phyloP scores from a whole-genome alignment of 2,113 vertebrate species.

The Lota lota region DNA sequence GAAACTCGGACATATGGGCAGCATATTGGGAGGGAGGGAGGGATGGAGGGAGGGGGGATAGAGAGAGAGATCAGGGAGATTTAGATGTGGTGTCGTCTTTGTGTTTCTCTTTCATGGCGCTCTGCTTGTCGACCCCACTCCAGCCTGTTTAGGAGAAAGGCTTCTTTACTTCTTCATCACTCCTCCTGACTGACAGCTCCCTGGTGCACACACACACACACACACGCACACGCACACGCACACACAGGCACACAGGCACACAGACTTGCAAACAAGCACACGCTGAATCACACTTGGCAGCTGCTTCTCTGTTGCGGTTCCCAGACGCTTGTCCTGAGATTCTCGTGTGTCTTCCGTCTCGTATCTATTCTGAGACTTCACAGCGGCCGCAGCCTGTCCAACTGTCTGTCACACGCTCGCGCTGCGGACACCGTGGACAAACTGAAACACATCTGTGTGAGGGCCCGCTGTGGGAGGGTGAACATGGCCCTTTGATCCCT shows the following conservation, averaged over 20 bases:
- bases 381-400: constrained; percentile 66
- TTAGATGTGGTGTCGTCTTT: constrained; percentile 67
- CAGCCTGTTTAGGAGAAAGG: constrained; percentile 39
- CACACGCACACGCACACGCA: not conserved
- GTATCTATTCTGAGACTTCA: constrained; percentile 69
- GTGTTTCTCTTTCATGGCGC: constrained; percentile 64
- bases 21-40: constrained; percentile 53
- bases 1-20: constrained; percentile 63
- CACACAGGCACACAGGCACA: not conserved
- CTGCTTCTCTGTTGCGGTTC: constrained; percentile 46
- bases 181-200: constrained; percentile 56
- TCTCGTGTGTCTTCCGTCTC: constrained; percentile 40
- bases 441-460: constrained; percentile 55
- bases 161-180: constrained; percentile 47
- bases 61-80: constrained; percentile 29
- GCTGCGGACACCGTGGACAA: constrained; percentile 56
- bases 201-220: constrained; percentile 53
- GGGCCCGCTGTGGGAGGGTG: constrained; percentile 25
- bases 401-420: constrained; percentile 54
- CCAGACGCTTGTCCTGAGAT: constrained; percentile 49
- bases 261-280: constrained; percentile 1
- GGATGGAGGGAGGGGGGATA: too few relatives aligned
- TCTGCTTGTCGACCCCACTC: constrained; percentile 51
- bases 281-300: not conserved
- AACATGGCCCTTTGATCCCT: constrained; percentile 44